phyloP scores from a whole-genome alignment of 2,888 invertebrate genomes.

The Hecatera dysodea region DNA sequence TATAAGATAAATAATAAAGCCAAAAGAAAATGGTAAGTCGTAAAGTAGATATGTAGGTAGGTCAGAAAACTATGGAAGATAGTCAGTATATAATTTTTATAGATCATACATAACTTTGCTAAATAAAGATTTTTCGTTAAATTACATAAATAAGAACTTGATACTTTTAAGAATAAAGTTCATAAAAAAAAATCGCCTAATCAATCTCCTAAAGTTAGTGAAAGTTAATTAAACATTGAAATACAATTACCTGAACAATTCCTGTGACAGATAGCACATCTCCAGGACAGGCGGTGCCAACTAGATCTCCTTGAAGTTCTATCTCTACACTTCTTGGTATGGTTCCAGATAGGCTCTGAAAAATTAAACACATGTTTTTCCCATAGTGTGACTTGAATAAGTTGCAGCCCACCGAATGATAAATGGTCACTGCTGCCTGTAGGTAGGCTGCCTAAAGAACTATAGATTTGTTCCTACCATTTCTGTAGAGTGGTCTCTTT shows the following conservation, averaged over 20 bases:
- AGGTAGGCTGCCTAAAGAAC: background rate
- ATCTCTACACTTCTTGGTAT: constrained; percentile 96
- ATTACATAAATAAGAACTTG: too few relatives aligned
- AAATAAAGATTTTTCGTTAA: too few relatives aligned
- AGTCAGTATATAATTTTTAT: too few relatives aligned
- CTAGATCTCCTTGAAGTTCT: constrained; percentile 95
- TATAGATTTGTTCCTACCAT: background rate
- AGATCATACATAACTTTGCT: too few relatives aligned
- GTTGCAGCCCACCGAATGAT: background rate
- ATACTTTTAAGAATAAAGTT: background rate
- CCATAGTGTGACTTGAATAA: background rate
- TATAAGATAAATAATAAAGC: constrained; percentile 65
- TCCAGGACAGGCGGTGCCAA: constrained; percentile 96
- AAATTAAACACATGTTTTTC: constrained; percentile 22
- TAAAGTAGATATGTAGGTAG: too few relatives aligned
- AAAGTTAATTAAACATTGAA: too few relatives aligned
- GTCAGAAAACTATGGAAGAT: too few relatives aligned
- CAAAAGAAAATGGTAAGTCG: too few relatives aligned
- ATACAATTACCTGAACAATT: constrained; percentile 92
- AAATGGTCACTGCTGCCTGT: background rate
- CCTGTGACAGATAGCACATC: constrained; percentile 97
- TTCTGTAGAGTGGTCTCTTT: background rate
- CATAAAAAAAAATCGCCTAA: background rate
- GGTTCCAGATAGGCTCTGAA: constrained; percentile 92
- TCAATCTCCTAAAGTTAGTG: background rate